Base-by-base conservation (phyloP, 2,797 vertebrate genomes). In the Acrocephalus scirpaceus region DNA sequence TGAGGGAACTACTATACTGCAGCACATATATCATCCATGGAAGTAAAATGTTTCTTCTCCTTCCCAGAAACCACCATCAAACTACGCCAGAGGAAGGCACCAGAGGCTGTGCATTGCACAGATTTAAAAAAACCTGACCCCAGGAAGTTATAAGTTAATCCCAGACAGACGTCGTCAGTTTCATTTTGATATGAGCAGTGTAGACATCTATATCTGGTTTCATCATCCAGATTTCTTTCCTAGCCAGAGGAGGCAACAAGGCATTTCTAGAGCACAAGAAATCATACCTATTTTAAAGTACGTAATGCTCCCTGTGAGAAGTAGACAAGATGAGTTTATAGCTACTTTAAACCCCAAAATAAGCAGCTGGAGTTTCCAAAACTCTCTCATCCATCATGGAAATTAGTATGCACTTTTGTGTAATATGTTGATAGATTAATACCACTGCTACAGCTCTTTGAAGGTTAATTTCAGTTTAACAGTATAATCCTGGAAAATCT, bases 401-500 rank as follows among this genome's bases (percentile, higher is more conserved):
- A 87, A 87, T 65, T 54, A 80, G 34, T 36, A 38, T 87, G 18
- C 3, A 62, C 38, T 38, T 90, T 58, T 83, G 16, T 64, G 29
- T n/a, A 67, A 32, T 65, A 26, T 54, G 42, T 67, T 85, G 20
- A 23, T 56, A 53, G 19, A 22, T 86, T 79, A 74, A 25, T 21
- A 58, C 45, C 36, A 56, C 15, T 32, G 66, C n/a, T 74, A 83
- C 91, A 93, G 12, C 65, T 85, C 25, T 62, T 30, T 58, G 72
- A 80, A 88, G 42, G 73, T 88, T 95, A 80, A 79, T 79, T 93
- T 96, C 58, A 27, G 16, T 94, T 96, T 92, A 91, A 80, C 27
- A 71, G 53, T 54, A 47, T 80, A 89, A 94, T 65, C 71, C 69
- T 89, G 61, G 77, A 87, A 89, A 96, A 89, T 14, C 42, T 60